Evolutionary conservation across 2,888 invertebrate species (phyloP).

Genomic region (Amphipyra berbera): DNA sequence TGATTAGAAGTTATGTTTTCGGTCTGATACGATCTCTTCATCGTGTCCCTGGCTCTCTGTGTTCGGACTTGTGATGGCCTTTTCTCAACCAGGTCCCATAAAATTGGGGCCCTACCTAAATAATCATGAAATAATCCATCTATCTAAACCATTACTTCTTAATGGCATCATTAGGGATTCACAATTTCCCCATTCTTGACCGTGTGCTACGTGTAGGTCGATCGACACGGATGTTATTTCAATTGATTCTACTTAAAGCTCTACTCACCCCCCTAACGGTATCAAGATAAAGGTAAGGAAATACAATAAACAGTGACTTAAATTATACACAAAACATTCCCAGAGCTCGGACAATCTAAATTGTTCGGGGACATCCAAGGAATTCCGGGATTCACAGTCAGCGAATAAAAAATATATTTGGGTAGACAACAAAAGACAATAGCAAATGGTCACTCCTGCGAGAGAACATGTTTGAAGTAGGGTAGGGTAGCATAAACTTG

Average conservation of each 20-base stretch:
- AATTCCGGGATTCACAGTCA: conserved; percentile 45
- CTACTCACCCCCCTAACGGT: conserved; percentile 10
- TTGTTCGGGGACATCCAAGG: conserved; percentile 33
- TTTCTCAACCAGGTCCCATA: not conserved
- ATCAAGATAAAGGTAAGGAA: conserved; percentile 30
- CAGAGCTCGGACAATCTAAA: conserved; percentile 42
- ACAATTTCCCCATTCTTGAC: not conserved
- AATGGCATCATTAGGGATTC: conserved; percentile 14
- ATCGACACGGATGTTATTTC: not conserved
- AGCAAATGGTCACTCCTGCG: conserved; percentile 50
- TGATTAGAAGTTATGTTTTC: conserved; percentile 19
- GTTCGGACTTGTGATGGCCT: not conserved
- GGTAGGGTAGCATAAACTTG: conserved; percentile 34
- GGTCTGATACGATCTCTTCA: conserved; percentile 1
- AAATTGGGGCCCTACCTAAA: not conserved
- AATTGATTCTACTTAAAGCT: conserved; percentile 28
- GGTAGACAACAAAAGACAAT: conserved; percentile 55
- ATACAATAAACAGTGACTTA: conserved; percentile 38
- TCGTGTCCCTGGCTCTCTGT: not conserved
- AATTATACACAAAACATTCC: conserved; percentile 45
- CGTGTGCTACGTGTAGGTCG: not conserved
- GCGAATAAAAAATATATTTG: conserved; percentile 56
- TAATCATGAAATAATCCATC: conserved; percentile 9
- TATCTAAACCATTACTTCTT: conserved; percentile 27
- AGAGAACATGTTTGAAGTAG: conserved; percentile 46